A percentile compares a stretch with the other conserved stretches of the same genome.
These are phyloP conservation scores for Lasiurus cinereus DNA, from an alignment of 2,113 vertebrate species.

Conservation along the genomic window DNA sequence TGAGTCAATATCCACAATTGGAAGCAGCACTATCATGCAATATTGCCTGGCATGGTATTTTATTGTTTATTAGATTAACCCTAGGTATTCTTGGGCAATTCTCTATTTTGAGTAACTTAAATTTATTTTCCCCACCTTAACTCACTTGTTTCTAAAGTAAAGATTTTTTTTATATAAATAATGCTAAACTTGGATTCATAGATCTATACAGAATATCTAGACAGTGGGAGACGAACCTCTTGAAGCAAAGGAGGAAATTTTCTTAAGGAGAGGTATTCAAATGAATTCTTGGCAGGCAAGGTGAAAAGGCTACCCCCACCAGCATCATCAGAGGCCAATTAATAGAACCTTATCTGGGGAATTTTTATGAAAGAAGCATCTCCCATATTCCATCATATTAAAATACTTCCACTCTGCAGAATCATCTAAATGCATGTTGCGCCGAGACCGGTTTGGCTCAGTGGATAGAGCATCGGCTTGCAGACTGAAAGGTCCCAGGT, in stretches of 20 bases:
- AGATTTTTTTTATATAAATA: background rate
- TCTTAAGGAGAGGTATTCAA: background rate
- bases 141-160: background rate
- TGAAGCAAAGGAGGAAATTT: background rate
- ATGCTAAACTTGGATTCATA: background rate
- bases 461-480: no score
- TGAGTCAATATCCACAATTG: background rate
- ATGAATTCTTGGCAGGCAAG: background rate
- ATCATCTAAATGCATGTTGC: background rate
- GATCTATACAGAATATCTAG: background rate
- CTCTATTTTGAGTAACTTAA: background rate
- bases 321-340: background rate
- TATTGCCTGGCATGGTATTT: background rate
- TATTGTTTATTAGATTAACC: conserved; percentile 30
- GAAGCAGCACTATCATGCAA: background rate
- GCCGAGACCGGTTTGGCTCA: no score
- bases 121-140: background rate
- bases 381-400: background rate
- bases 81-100: background rate
- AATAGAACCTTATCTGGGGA: background rate
- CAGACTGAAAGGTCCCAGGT: no score
- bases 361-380: background rate
- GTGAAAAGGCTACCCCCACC: background rate
- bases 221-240: background rate
- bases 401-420: background rate